A percentile compares a stretch with the other conserved stretches of the same genome.
Evolutionary conservation across 2,113 vertebrate species (phyloP).

Genomic region (Clarias gariepinus): DNA sequence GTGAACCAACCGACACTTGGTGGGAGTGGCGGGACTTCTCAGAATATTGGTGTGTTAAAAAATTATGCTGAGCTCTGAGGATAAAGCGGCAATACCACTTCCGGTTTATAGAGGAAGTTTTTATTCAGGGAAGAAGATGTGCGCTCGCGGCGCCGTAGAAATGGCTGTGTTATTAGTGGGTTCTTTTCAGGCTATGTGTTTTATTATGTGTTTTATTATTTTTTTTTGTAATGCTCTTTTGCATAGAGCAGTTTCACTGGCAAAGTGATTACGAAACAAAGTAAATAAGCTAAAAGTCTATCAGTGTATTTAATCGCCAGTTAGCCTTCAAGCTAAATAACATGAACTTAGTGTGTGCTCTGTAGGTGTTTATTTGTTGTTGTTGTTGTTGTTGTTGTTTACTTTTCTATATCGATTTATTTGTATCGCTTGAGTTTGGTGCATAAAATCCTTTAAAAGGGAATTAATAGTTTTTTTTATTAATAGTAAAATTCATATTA

Average conservation of each 20-base stretch:
- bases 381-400: not conserved
- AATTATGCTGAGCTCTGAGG: not conserved
- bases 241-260: not conserved
- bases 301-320: not conserved
- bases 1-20: not conserved
- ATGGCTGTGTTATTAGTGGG: not conserved
- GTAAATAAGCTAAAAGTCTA: not conserved
- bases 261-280: slow-evolving; percentile 25
- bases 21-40: not conserved
- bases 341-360: not conserved
- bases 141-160: not conserved
- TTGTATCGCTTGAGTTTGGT: not conserved
- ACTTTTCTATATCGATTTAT: not conserved
- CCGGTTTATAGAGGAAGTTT: slow-evolving; percentile 48
- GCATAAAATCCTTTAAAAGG: not conserved
- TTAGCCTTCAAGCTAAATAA: slow-evolving; percentile 11
- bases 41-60: not conserved
- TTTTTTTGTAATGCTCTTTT: not conserved
- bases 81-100: not conserved
- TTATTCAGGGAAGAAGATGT: slow-evolving; percentile 9
- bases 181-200: too few relatives aligned
- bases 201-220: not conserved
- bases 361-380: not conserved
- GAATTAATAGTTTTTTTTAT: too few relatives aligned
- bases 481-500: not conserved